Base-by-base conservation (phyloP, 1,140 invertebrate genomes). In the Anastrepha obliqua region DNA sequence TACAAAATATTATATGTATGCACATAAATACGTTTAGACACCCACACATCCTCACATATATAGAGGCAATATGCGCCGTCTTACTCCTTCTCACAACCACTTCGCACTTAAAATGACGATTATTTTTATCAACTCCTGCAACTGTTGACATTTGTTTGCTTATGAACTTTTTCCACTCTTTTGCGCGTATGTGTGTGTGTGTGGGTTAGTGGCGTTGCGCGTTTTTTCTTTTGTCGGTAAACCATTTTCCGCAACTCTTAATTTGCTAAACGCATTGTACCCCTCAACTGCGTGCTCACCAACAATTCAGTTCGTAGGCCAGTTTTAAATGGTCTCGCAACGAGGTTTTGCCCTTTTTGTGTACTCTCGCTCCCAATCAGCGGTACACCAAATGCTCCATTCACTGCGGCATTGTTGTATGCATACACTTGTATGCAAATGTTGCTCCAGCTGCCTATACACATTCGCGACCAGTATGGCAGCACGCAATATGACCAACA, bases 161-260 rank as follows among this genome's bases (percentile, higher is more conserved):
- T n/a, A 3, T n/a, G 15, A 74, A 74, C 67, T 17, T 47, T 42
- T 70, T 47, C 9, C 29, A 4, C 39, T 47, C 7, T 42, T 74
- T 55, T 2, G 6, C 51, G 51, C 42, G 15, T 74, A 15, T 42
- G 13, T 44, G 42, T 55, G 3, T 58, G 7, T 59, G 15, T 65
- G 13, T 67, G 42, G 67, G 11, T 15, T 44, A 11, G 62, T 67
- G 7, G 1, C 58, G n/a, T 29, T 29, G 39, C 6, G 3, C 2
- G 11, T 70, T 58, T 85, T 67, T 67, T 86, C 81, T 74, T 87
- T 87, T 87, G 78, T 89, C 65, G 87, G 88, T 89, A 87, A 88
- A 89, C 88, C 88, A 89, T 89, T 87, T 89, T 78, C 88, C 88
- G 74, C 87, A 89, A 89, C 87, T 88, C 87, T 89, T 89, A 89